phyloP scores from a whole-genome alignment of 2,888 invertebrate genomes.

The Neocrepidodera transversa region DNA sequence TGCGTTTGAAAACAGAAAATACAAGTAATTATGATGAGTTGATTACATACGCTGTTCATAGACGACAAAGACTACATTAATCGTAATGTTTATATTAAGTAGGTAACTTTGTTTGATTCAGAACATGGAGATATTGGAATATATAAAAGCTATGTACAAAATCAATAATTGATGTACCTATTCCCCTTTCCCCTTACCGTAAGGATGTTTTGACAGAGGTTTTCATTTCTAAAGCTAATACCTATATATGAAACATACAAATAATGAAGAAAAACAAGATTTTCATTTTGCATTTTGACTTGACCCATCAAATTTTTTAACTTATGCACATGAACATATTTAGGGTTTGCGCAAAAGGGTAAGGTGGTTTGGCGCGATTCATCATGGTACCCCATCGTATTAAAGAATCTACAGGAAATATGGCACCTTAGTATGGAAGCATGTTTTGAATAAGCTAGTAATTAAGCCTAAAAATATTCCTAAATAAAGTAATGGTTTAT shows the following conservation, averaged over 20 bases:
- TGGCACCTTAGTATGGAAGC: conserved; percentile 47
- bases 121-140: conserved; percentile 38
- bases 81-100: conserved; percentile 10
- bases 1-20: conserved; percentile 24
- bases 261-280: conserved; percentile 10
- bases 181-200: conserved; percentile 54
- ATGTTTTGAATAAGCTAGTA: conserved; percentile 1
- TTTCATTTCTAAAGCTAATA: conserved; percentile 34
- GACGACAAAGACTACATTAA: conserved; percentile 23
- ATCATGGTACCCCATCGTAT: conserved; percentile 40
- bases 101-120: conserved; percentile 19
- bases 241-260: conserved; percentile 5
- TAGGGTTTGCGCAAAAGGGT: conserved; percentile 54
- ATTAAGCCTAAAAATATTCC: conserved; percentile 11
- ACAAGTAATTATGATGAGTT: conserved; percentile 22
- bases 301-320: conserved; percentile 46
- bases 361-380: conserved; percentile 56
- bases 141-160: conserved; percentile 54
- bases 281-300: conserved; percentile 38
- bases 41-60: conserved; percentile 31
- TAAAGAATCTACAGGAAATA: conserved; percentile 42
- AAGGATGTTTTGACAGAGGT: conserved; percentile 37
- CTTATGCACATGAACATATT: conserved; percentile 56
- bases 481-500: not conserved
- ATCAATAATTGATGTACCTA: conserved; percentile 57